phyloP scores from a whole-genome alignment of 2,113 vertebrate species.

The Leiothrix lutea region DNA sequence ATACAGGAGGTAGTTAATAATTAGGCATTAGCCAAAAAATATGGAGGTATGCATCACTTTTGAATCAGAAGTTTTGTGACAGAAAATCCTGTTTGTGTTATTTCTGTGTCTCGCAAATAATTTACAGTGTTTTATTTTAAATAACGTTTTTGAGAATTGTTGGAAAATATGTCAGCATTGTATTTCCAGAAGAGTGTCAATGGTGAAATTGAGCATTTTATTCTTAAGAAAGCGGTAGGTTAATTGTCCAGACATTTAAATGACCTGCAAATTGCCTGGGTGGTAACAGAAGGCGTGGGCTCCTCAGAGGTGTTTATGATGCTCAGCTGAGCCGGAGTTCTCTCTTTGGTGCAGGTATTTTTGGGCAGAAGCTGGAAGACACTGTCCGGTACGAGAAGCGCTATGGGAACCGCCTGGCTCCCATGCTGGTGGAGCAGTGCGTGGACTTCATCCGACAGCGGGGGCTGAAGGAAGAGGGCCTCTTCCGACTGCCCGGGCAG shows the following conservation, averaged over 20 bases:
- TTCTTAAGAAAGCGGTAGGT: neutral
- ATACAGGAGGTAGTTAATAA: neutral
- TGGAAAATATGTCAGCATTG: neutral
- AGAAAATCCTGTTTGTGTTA: neutral
- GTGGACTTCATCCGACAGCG: constrained; percentile 93
- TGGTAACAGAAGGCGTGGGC: neutral
- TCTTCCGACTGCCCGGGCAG: constrained; percentile 92
- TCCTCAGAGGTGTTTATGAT: neutral
- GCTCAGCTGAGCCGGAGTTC: neutral
- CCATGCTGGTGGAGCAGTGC: constrained; percentile 95
- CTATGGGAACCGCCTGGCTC: constrained; percentile 88
- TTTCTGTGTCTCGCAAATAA: neutral
- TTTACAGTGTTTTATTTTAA: neutral
- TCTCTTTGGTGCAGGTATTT: constrained; percentile 83
- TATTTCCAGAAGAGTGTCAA: neutral
- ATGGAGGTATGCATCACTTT: neutral
- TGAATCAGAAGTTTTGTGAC: neutral
- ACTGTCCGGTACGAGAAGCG: constrained; percentile 91
- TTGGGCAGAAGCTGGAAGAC: constrained; percentile 97
- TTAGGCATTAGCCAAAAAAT: neutral
- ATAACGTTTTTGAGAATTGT: neutral
- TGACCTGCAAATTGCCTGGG: rapidly evolving
- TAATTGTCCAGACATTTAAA: neutral
- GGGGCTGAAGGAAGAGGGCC: constrained; percentile 92
- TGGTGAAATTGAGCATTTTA: neutral